Evolutionary conservation across 2,113 vertebrate genomes (phyloP).

Genomic region (Lota lota): DNA sequence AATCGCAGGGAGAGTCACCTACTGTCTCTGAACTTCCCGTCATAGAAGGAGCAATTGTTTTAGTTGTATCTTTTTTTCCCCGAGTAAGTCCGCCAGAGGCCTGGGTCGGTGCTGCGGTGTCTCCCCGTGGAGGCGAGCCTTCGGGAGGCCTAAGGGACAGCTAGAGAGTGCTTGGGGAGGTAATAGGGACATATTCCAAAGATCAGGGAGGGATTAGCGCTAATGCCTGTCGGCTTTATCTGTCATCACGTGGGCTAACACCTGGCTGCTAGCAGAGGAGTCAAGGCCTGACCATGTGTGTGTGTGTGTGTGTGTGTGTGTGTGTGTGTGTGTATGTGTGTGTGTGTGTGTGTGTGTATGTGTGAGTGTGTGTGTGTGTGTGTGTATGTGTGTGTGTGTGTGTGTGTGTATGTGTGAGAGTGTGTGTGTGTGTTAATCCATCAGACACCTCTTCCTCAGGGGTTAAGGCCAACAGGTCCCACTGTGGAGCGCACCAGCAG

Average conservation of each 20-base stretch:
- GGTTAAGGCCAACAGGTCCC: slow-evolving; percentile 35
- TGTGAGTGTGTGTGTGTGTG: slow-evolving; percentile 2
- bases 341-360: slow-evolving; percentile 13
- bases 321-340: slow-evolving; percentile 16
- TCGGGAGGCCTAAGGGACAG: slow-evolving; percentile 53
- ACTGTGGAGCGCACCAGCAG: slow-evolving; percentile 22
- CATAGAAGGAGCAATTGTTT: slow-evolving; percentile 28
- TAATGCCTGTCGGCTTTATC: slow-evolving; percentile 75
- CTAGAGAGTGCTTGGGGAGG: slow-evolving; percentile 56
- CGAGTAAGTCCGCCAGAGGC: slow-evolving; percentile 44
- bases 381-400: slow-evolving; percentile 5
- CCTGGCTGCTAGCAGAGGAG: slow-evolving; percentile 64
- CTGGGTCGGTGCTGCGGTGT: slow-evolving; percentile 48
- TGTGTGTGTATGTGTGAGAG: slow-evolving; percentile 2
- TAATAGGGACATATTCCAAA: slow-evolving; percentile 73
- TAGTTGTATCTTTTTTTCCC: background rate
- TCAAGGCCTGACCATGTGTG: slow-evolving; percentile 30
- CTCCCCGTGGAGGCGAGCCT: slow-evolving; percentile 53
- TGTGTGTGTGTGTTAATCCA: slow-evolving; percentile 51
- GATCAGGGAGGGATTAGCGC: slow-evolving; percentile 76
- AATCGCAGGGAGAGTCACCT: slow-evolving; percentile 53
- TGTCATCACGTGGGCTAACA: slow-evolving; percentile 74
- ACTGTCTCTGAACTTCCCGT: slow-evolving; percentile 43
- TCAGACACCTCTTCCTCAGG: slow-evolving; percentile 52
- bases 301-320: too few relatives aligned